Conservation (phyloP, 2,113 vertebrate species). For the Hippotragus niger region DNA sequence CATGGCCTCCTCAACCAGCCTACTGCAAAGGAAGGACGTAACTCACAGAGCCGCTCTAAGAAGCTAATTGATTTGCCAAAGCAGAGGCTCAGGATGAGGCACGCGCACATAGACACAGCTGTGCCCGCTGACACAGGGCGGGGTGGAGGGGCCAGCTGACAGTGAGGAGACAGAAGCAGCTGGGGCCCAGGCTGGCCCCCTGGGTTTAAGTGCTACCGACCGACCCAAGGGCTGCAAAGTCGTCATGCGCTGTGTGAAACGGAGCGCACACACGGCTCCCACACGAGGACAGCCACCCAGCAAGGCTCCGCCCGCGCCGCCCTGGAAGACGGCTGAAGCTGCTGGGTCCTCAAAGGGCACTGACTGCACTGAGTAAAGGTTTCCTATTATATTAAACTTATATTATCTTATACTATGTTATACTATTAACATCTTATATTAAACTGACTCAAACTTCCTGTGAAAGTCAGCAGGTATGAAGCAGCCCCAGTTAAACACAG, state of each 20-base stretch:
- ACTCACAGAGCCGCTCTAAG: background rate
- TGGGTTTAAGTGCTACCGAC: background rate
- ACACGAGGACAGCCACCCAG: no score
- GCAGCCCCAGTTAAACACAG: background rate
- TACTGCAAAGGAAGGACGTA: rapidly evolving
- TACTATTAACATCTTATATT: background rate
- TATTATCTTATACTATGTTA: background rate
- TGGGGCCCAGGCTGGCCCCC: background rate
- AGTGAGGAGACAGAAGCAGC: background rate
- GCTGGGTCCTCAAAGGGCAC: no score
- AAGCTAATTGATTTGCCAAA: background rate
- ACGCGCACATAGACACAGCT: background rate
- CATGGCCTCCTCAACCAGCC: background rate
- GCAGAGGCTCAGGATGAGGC: background rate
- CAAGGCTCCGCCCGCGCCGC: rapidly evolving
- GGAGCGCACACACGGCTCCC: rapidly evolving
- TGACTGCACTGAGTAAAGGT: no score
- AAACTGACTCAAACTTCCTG: background rate
- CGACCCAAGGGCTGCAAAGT: background rate
- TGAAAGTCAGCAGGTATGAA: background rate
- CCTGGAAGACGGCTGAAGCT: rapidly evolving
- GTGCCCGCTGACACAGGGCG: background rate
- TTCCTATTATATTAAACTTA: background rate
- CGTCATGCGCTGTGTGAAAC: background rate
- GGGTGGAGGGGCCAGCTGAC: background rate